Percentiles rank a stretch among this genome's conserved stretches.
Evolutionary conservation across 1,140 invertebrate species (phyloP).

Genomic region (Lineus longissimus): DNA sequence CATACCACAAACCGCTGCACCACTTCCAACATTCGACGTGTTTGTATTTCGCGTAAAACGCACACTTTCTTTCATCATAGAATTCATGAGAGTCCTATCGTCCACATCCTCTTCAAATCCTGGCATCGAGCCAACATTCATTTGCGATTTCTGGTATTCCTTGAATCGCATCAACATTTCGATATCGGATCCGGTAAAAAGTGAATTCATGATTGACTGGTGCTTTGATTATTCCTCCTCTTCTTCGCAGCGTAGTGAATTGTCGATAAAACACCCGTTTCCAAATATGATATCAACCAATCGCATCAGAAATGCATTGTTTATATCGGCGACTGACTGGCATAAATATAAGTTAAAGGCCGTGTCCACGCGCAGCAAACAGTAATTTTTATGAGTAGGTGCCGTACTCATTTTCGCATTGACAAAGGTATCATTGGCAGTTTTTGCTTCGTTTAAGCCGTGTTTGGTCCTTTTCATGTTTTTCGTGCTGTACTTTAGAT

Average conservation of each 20-base stretch:
- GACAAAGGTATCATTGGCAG: background rate
- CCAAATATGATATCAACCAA: conserved; percentile 1
- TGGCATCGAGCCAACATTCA: background rate
- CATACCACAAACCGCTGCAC: background rate
- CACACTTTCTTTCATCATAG: conserved; percentile 5
- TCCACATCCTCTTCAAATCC: background rate
- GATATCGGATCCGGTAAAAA: background rate
- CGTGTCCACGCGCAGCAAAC: background rate
- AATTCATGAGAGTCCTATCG: conserved; percentile 5
- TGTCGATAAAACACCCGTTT: conserved; percentile 3
- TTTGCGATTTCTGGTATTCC: conserved; percentile 7
- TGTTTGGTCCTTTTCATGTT: conserved; percentile 8
- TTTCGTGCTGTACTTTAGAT: conserved; percentile 4
- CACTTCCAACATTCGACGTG: background rate
- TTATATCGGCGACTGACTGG: background rate
- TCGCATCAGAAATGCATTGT: conserved; percentile 6
- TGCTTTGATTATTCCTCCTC: background rate
- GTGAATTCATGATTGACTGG: background rate
- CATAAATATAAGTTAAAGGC: background rate
- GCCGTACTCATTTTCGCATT: conserved; percentile 4
- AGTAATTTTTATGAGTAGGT: conserved; percentile 6
- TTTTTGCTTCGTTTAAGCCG: conserved; percentile 4
- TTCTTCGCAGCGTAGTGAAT: conserved; percentile 1
- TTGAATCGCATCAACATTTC: conserved; percentile 7
- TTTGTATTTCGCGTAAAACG: background rate